These are phyloP conservation scores for Pedetes capensis DNA, from an alignment of 2,113 vertebrate species.

Conservation along the genomic window DNA sequence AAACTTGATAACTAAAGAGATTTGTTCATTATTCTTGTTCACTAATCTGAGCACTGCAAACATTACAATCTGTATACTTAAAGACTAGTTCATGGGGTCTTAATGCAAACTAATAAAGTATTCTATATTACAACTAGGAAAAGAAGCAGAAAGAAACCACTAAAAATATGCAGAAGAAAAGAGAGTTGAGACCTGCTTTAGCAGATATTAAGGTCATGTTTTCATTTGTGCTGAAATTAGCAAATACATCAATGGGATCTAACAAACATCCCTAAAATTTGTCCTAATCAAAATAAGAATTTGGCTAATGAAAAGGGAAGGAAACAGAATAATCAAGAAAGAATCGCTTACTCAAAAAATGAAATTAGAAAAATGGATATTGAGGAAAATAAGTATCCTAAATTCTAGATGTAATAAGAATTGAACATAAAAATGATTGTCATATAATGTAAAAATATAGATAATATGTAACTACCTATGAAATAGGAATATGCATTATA, in stretches of 20 bases:
- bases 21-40: neutral
- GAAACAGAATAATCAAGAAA: neutral
- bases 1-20: neutral
- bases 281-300: constrained; percentile 10
- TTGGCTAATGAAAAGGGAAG: neutral
- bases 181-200: neutral
- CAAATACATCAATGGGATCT: neutral
- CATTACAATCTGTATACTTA: neutral
- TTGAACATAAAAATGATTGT: neutral
- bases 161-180: neutral
- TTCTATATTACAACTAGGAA: neutral
- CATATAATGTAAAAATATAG: neutral
- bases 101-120: neutral
- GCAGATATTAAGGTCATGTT: neutral
- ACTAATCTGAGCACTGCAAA: neutral
- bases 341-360: neutral
- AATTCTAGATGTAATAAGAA: neutral
- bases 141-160: neutral
- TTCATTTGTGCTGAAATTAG: constrained; percentile 28
- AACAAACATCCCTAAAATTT: neutral
- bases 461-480: neutral
- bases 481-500: neutral
- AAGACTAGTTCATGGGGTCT: neutral
- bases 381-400: neutral
- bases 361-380: neutral